Percentiles rank a stretch among this genome's conserved stretches.
Evolutionary conservation across 2,888 invertebrate species (phyloP).

Genomic region (Temnothorax unifasciatus): DNA sequence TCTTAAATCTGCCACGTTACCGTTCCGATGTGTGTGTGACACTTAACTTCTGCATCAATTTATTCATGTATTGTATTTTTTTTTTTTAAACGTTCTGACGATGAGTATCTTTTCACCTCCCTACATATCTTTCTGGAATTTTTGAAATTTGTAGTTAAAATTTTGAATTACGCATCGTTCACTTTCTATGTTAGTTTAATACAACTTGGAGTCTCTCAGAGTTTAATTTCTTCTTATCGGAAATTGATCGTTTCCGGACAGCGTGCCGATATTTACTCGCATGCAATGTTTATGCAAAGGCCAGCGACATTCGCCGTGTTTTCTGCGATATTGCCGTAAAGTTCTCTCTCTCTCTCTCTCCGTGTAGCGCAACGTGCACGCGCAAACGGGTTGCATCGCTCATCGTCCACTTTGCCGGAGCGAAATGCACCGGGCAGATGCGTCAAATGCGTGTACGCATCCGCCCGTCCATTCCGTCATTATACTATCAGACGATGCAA

Average conservation of each 20-base stretch:
- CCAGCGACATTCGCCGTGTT: slow-evolving; percentile 37
- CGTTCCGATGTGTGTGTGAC: background rate
- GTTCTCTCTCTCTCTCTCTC: background rate
- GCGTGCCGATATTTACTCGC: background rate
- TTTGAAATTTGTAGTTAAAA: background rate
- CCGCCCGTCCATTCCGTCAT: slow-evolving; percentile 75
- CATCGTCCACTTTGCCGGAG: slow-evolving; percentile 61
- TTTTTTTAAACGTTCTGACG: background rate
- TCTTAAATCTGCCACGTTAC: slow-evolving; percentile 14
- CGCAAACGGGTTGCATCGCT: slow-evolving; percentile 49
- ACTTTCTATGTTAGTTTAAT: background rate
- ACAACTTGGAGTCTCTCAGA: background rate
- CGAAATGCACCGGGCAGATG: slow-evolving; percentile 70
- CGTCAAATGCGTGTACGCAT: slow-evolving; percentile 73
- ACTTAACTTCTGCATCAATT: background rate
- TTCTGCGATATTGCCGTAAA: slow-evolving; percentile 16
- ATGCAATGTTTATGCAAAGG: slow-evolving; percentile 16
- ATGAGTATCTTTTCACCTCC: background rate
- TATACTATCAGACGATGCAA: slow-evolving; percentile 82
- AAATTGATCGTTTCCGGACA: slow-evolving; percentile 14
- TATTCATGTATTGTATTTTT: background rate
- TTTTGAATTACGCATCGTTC: background rate
- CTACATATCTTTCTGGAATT: background rate
- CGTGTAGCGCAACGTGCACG: slow-evolving; percentile 22
- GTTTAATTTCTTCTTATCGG: background rate